Conservation (phyloP, 2,888 invertebrate genomes). For the Aphidoletes aphidimyza region DNA sequence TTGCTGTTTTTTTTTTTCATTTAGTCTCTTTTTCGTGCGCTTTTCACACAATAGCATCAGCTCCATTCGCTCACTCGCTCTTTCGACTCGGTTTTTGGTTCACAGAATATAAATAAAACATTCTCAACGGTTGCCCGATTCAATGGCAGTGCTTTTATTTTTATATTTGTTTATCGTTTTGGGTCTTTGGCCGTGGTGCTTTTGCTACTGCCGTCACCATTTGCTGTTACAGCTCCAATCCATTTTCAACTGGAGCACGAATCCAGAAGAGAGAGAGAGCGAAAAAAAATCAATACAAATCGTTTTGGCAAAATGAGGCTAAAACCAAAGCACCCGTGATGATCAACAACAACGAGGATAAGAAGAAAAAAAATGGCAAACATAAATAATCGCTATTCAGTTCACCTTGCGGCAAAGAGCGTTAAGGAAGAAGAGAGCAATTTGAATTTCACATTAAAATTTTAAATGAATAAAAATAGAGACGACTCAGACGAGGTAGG, state of each 20-base stretch:
- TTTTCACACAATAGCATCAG: too few species aligned
- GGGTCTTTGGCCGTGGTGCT: conserved; percentile 8
- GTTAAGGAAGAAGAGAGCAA: background rate
- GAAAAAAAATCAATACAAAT: conserved; percentile 53
- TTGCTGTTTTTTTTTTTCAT: background rate
- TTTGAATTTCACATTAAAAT: conserved; percentile 47
- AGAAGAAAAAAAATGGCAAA: conserved; percentile 6
- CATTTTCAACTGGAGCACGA: background rate
- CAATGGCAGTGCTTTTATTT: conserved; percentile 50
- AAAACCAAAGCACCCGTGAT: conserved; percentile 51
- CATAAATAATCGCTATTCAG: conserved; percentile 51
- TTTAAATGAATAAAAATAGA: conserved; percentile 50
- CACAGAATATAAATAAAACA: conserved; percentile 54
- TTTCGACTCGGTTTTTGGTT: conserved; percentile 1
- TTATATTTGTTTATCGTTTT: conserved; percentile 52
- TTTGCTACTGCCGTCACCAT: too few species aligned
- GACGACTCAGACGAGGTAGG: conserved; percentile 15
- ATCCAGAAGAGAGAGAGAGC: too few species aligned
- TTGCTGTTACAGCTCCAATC: too few species aligned
- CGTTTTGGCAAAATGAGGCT: conserved; percentile 54
- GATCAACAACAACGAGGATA: background rate
- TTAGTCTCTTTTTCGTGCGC: background rate
- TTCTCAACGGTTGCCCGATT: conserved; percentile 42
- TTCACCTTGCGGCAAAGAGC: background rate
- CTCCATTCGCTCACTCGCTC: background rate